These are phyloP conservation scores for Ictalurus furcatus DNA, from an alignment of 2,113 vertebrate species.

Conservation along the genomic window DNA sequence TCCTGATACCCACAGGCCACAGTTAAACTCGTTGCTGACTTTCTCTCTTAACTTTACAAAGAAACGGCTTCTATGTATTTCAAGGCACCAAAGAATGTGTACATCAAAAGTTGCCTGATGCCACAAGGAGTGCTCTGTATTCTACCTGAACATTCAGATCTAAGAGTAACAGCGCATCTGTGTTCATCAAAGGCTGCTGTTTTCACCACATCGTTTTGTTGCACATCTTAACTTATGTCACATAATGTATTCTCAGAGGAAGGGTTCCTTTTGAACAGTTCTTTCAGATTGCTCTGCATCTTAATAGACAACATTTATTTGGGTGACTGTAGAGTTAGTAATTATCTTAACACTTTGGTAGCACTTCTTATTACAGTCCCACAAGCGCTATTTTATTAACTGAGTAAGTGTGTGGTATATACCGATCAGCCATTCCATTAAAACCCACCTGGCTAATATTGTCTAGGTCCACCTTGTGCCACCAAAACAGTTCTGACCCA, in stretches of 20 bases:
- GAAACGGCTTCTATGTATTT: constrained; percentile 31
- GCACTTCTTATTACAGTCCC: not conserved
- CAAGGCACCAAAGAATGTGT: constrained; percentile 38
- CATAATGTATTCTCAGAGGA: not conserved
- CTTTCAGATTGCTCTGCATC: not conserved
- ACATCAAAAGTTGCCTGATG: constrained; percentile 29
- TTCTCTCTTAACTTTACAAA: constrained; percentile 39
- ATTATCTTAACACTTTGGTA: not conserved
- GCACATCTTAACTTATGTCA: constrained; percentile 15
- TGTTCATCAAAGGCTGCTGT: constrained; percentile 19
- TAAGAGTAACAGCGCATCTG: constrained; percentile 7
- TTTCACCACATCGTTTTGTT: constrained; percentile 16
- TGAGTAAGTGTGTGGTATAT: not conserved
- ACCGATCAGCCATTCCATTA: not conserved
- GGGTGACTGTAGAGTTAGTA: not conserved
- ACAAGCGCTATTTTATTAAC: not conserved
- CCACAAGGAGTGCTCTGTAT: constrained; percentile 22
- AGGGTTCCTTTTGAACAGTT: not conserved
- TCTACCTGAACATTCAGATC: constrained; percentile 30
- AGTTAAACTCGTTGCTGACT: constrained; percentile 43
- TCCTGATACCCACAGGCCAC: constrained; percentile 49
- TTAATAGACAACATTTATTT: not conserved
- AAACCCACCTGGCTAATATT: too few relatives aligned
- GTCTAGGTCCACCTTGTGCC: too few relatives aligned
- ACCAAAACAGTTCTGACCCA: too few relatives aligned